These are phyloP conservation scores for Neria commutata DNA, from an alignment of 2,888 invertebrate genomes.

Conservation along the genomic window DNA sequence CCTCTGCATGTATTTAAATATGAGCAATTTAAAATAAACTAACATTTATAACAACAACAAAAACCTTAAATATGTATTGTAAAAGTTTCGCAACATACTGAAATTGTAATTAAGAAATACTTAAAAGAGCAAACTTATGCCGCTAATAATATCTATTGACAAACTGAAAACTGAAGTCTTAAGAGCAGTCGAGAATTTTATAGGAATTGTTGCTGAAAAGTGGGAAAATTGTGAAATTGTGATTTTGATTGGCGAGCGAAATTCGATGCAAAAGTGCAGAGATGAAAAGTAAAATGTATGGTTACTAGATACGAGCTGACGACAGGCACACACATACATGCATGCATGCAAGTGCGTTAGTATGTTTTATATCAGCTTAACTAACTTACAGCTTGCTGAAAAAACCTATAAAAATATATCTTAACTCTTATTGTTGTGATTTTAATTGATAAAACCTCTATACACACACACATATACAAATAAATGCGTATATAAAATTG, in stretches of 20 bases:
- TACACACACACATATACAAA: not conserved
- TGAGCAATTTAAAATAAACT: no score
- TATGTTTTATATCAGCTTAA: not conserved
- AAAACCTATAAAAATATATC: slow-evolving; percentile 30
- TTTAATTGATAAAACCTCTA: slow-evolving; percentile 35
- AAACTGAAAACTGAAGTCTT: no score
- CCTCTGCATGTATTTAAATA: no score
- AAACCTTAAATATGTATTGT: no score
- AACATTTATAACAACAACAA: no score
- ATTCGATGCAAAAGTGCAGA: no score
- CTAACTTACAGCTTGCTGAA: slow-evolving; percentile 11
- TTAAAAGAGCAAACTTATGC: no score
- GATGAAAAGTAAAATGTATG: not conserved
- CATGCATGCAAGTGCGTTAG: not conserved
- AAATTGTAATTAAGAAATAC: no score
- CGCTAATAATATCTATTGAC: no score
- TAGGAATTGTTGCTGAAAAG: not conserved
- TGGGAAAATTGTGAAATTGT: not conserved
- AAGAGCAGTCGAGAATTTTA: no score
- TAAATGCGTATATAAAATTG: not conserved
- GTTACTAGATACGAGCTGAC: slow-evolving; percentile 10
- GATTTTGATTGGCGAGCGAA: not conserved
- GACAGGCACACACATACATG: slow-evolving; percentile 10
- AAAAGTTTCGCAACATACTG: no score
- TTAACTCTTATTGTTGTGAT: slow-evolving; percentile 60